Percentiles rank a stretch among this genome's conserved stretches.
Evolutionary conservation across 2,113 vertebrate species (phyloP).

Genomic region (Stercorarius parasiticus): DNA sequence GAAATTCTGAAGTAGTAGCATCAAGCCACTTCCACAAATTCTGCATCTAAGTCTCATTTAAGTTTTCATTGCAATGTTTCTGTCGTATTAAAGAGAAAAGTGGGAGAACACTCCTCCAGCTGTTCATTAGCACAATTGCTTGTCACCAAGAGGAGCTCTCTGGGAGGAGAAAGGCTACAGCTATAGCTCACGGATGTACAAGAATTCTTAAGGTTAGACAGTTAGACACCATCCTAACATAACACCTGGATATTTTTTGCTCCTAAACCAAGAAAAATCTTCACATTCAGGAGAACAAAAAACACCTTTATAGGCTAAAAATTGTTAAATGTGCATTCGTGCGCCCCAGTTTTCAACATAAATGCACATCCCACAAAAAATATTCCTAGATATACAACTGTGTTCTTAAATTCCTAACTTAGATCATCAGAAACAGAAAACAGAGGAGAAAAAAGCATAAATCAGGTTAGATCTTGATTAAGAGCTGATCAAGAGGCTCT

Average conservation of each 20-base stretch:
- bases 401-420: not conserved
- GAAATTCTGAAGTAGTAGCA: not conserved
- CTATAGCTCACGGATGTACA: not conserved
- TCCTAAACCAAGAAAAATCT: not conserved
- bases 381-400: not conserved
- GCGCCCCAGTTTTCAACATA: not conserved
- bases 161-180: not conserved
- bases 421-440: not conserved
- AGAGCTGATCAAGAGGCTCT: not conserved
- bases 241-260: not conserved
- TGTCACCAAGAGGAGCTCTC: not conserved
- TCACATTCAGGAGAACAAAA: not conserved
- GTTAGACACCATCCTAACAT: not conserved
- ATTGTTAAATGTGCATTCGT: not conserved
- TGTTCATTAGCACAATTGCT: not conserved
- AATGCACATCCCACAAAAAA: not conserved
- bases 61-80: not conserved
- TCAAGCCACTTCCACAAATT: not conserved
- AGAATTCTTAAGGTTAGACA: not conserved
- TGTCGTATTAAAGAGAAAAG: not conserved
- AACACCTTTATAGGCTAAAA: not conserved
- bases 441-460: not conserved
- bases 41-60: not conserved
- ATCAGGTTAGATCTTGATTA: not conserved
- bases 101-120: not conserved